Conservation (phyloP, 2,797 vertebrate species). For the Phrynocephalus guinanensis region DNA sequence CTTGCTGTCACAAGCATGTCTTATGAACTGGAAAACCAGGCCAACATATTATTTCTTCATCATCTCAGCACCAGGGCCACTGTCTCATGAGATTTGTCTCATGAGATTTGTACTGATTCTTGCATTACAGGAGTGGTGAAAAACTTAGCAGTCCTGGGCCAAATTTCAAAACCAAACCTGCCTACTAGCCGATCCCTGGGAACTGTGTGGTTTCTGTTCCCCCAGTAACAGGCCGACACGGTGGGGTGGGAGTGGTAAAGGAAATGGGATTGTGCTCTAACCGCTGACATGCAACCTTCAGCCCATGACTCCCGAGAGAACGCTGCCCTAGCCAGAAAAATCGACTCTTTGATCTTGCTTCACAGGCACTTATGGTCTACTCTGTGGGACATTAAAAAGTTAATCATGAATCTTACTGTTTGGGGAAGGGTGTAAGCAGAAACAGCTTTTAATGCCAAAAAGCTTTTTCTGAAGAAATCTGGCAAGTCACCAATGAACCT, state of each 20-base stretch:
- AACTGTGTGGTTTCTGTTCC: background rate
- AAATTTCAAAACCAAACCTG: background rate
- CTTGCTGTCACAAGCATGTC: background rate
- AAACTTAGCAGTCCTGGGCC: background rate
- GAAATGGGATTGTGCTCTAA: background rate
- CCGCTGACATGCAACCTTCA: too few species aligned
- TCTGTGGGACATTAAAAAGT: background rate
- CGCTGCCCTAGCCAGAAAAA: background rate
- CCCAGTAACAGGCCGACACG: background rate
- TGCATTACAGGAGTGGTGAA: background rate
- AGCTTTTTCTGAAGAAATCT: background rate
- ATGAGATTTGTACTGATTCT: background rate
- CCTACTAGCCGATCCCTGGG: background rate
- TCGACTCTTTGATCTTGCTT: background rate
- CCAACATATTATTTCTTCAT: background rate
- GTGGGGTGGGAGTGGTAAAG: background rate
- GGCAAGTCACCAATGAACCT: background rate
- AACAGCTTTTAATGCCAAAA: background rate
- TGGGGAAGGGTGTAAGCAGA: background rate
- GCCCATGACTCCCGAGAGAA: too few species aligned
- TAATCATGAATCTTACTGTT: background rate
- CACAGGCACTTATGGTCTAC: background rate
- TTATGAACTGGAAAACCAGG: background rate
- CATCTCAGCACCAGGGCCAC: background rate
- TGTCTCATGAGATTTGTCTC: background rate